Conservation (phyloP, 2,113 vertebrate genomes). For the Grammomys surdaster region DNA sequence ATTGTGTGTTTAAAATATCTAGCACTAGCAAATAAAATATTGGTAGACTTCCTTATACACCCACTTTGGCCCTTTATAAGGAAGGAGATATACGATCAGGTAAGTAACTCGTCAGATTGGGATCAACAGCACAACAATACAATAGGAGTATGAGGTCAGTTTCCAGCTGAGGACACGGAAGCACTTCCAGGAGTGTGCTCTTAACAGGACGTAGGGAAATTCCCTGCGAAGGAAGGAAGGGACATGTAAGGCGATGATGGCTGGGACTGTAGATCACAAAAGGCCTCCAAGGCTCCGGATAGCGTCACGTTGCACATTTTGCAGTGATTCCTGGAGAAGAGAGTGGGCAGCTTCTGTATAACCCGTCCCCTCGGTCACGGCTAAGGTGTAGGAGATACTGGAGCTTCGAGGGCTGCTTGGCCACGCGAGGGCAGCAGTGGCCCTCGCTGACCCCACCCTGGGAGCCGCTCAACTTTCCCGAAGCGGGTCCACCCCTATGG, state of each 20-base stretch:
- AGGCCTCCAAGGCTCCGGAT: background rate
- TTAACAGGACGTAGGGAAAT: background rate
- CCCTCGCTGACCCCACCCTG: constrained; percentile 61
- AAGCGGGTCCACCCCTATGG: background rate
- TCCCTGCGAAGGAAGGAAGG: background rate
- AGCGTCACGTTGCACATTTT: background rate
- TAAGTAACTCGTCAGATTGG: background rate
- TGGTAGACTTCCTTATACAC: background rate
- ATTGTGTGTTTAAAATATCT: background rate
- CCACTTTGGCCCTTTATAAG: background rate
- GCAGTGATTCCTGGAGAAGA: background rate
- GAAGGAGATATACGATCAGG: background rate
- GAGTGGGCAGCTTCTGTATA: background rate
- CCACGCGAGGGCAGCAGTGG: constrained; percentile 81
- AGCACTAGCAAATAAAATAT: background rate
- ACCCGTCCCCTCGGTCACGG: background rate
- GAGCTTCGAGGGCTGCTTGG: background rate
- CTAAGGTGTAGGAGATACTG: background rate
- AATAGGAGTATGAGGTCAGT: background rate
- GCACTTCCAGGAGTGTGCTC: background rate
- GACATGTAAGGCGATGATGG: background rate
- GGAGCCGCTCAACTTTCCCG: constrained; percentile 73
- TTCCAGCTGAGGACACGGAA: constrained; percentile 24
- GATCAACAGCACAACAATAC: background rate
- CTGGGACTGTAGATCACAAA: background rate